Evolutionary conservation across 2,113 vertebrate species (phyloP).

Genomic region (Polypterus senegalus): DNA sequence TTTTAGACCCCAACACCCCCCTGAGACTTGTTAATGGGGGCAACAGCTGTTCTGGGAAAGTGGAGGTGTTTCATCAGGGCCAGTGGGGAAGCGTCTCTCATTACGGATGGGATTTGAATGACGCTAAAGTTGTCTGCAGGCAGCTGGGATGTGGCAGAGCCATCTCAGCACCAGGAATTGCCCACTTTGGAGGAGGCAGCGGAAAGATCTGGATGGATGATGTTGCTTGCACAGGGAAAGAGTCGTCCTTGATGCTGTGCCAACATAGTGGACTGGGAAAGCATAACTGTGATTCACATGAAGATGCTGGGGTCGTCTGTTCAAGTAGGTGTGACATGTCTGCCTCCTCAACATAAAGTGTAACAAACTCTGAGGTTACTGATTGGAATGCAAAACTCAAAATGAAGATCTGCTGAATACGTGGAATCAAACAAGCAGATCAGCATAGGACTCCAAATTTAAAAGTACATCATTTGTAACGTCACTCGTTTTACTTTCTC

Average conservation of each 20-base stretch:
- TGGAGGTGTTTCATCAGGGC: constrained; percentile 77
- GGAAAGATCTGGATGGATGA: constrained; percentile 16
- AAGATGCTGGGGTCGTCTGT: constrained; percentile 14
- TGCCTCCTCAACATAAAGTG: too few species aligned
- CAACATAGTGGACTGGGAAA: neutral
- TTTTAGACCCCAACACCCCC: too few species aligned
- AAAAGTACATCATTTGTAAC: too few species aligned
- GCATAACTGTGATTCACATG: constrained; percentile 12
- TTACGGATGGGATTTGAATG: constrained; percentile 69
- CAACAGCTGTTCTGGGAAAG: constrained; percentile 68
- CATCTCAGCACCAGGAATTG: constrained; percentile 15
- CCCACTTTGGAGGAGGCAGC: neutral
- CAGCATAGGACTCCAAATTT: too few species aligned
- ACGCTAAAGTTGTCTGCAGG: constrained; percentile 75
- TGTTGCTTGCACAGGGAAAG: constrained; percentile 10
- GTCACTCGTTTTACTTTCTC: too few species aligned
- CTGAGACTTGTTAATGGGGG: constrained; percentile 63
- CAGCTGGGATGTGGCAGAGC: constrained; percentile 73
- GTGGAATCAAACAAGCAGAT: too few species aligned
- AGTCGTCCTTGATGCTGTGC: constrained; percentile 6
- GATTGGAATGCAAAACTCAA: too few species aligned
- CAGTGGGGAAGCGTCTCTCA: constrained; percentile 90
- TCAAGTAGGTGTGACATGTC: neutral
- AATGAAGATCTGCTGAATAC: too few species aligned
- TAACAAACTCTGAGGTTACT: too few species aligned